Conservation (phyloP, 2,888 invertebrate genomes). For the Mythimna pallens region DNA sequence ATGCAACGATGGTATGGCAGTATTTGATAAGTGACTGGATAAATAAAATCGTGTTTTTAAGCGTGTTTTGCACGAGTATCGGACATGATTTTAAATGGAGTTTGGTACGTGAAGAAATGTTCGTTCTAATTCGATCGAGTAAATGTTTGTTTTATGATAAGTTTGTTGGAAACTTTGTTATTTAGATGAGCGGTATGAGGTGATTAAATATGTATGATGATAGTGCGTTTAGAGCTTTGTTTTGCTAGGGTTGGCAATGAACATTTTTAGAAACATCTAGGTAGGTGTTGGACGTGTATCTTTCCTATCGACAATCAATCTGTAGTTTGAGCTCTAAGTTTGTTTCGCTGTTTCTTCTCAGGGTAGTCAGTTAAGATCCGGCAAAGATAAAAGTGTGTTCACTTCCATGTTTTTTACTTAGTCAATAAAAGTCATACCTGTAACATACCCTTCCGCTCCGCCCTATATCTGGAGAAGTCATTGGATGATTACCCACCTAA, state of each 20-base stretch:
- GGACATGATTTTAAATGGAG: constrained; percentile 43
- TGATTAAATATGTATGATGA: neutral
- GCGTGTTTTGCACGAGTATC: constrained; percentile 41
- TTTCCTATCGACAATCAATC: too few relatives aligned
- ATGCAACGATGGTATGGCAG: constrained; percentile 39
- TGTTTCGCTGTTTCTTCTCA: too few relatives aligned
- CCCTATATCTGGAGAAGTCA: too few relatives aligned
- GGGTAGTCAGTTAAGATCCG: too few relatives aligned
- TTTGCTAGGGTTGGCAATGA: neutral
- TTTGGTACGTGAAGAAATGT: constrained; percentile 43
- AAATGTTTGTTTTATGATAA: constrained; percentile 36
- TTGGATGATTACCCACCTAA: too few relatives aligned
- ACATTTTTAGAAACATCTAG: too few relatives aligned
- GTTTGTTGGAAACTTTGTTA: constrained; percentile 17
- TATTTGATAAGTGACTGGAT: constrained; percentile 13
- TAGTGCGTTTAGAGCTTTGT: neutral
- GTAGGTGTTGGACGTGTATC: too few relatives aligned
- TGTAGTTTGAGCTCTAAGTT: too few relatives aligned
- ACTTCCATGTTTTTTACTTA: too few relatives aligned
- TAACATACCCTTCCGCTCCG: too few relatives aligned
- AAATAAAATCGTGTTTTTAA: constrained; percentile 16
- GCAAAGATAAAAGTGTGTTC: too few relatives aligned
- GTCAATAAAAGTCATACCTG: too few relatives aligned
- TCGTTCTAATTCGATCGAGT: constrained; percentile 37
- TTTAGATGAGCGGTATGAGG: neutral